These are phyloP conservation scores for Peromyscus leucopus DNA, from an alignment of 2,113 vertebrate genomes.

Conservation along the genomic window DNA sequence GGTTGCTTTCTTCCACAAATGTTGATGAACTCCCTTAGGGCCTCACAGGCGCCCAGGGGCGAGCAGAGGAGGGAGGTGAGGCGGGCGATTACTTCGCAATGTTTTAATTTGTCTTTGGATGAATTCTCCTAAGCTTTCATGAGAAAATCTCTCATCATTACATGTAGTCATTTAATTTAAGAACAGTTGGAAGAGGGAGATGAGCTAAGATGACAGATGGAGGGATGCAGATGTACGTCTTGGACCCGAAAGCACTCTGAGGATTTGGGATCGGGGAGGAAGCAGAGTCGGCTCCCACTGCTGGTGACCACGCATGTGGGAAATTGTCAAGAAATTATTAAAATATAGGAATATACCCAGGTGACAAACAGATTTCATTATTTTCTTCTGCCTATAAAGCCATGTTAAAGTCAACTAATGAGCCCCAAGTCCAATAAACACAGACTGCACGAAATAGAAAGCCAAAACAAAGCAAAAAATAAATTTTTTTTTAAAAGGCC, in stretches of 20 bases:
- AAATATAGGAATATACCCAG: conserved; percentile 72
- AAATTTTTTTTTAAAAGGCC: no score
- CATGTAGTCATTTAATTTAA: conserved; percentile 88
- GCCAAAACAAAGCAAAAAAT: conserved; percentile 57
- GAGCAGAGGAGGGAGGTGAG: conserved; percentile 77
- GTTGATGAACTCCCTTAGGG: conserved; percentile 62
- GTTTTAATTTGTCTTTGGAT: conserved; percentile 88
- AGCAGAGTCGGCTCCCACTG: conserved; percentile 59
- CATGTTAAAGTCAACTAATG: conserved; percentile 74
- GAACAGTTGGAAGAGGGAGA: conserved; percentile 88
- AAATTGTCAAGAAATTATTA: conserved; percentile 74
- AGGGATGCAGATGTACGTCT: conserved; percentile 85
- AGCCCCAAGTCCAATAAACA: neutral
- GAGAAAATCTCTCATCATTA: conserved; percentile 88
- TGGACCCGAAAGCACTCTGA: conserved; percentile 82
- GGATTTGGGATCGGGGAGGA: conserved; percentile 80
- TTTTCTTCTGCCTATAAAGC: conserved; percentile 70
- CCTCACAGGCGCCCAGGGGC: conserved; percentile 64
- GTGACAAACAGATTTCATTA: conserved; percentile 72
- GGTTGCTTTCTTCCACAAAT: conserved; percentile 44
- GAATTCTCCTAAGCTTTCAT: conserved; percentile 87
- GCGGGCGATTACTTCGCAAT: conserved; percentile 82
- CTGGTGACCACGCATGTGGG: conserved; percentile 60
- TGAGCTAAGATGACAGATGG: conserved; percentile 91
- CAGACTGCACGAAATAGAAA: conserved; percentile 1